phyloP scores from a whole-genome alignment of 2,113 vertebrate species.

The Phyllopteryx taeniolatus region DNA sequence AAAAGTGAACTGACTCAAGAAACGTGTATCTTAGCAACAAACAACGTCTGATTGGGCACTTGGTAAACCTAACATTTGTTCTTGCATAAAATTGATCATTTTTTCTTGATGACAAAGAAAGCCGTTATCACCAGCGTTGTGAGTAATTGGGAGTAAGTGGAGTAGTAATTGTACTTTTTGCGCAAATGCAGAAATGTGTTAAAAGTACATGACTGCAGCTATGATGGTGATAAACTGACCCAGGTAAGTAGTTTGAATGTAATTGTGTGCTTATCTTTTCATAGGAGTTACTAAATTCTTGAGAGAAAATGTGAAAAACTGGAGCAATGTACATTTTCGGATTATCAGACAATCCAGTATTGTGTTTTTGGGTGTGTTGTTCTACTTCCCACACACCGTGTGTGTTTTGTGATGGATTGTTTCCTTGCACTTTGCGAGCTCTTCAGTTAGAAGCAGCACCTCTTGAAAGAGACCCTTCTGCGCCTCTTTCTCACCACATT shows the following conservation, averaged over 20 bases:
- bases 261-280: not conserved
- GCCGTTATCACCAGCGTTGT: not conserved
- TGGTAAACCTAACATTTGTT: not conserved
- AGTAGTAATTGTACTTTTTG: too few species aligned
- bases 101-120: not conserved
- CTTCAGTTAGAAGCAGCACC: slow-evolving; percentile 12
- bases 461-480: slow-evolving; percentile 40
- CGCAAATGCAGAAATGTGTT: not conserved
- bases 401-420: slow-evolving; percentile 3
- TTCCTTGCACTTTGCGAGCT: slow-evolving; percentile 1
- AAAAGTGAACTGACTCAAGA: not conserved
- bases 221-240: not conserved
- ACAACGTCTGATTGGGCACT: not conserved
- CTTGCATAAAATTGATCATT: not conserved
- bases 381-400: not conserved
- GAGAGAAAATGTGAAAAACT: not conserved
- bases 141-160: too few species aligned
- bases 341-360: not conserved
- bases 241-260: not conserved
- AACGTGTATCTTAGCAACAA: not conserved
- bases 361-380: not conserved
- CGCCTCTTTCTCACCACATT: slow-evolving; percentile 11
- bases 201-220: not conserved
- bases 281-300: not conserved
- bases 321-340: not conserved